A percentile compares a stretch with the other conserved stretches of the same genome.
phyloP scores from a whole-genome alignment of 2,113 vertebrate species.

The Neodontobutis hainanensis region DNA sequence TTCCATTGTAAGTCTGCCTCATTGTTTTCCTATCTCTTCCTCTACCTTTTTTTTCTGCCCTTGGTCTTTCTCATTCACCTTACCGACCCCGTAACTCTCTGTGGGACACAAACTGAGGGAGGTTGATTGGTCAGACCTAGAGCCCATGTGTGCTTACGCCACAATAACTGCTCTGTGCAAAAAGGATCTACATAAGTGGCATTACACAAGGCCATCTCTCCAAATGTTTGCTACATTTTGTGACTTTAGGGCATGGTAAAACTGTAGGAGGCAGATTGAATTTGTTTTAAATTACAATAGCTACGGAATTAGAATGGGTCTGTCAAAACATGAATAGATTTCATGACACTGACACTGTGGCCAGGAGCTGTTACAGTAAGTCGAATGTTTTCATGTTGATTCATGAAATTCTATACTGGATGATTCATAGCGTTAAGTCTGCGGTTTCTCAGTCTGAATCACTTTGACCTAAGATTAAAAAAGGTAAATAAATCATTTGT shows the following conservation, averaged over 20 bases:
- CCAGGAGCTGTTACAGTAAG: constrained; percentile 44
- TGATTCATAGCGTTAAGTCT: constrained; percentile 59
- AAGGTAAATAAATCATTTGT: constrained; percentile 21
- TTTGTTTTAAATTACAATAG: constrained; percentile 14
- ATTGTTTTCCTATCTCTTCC: constrained; percentile 67
- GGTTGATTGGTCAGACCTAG: constrained; percentile 2
- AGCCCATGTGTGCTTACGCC: constrained; percentile 7
- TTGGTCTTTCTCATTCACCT: constrained; percentile 51
- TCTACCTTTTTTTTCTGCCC: constrained; percentile 41
- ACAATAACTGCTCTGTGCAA: constrained; percentile 37
- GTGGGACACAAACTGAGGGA: constrained; percentile 17
- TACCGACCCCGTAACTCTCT: constrained; percentile 10
- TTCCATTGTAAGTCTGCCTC: constrained; percentile 59
- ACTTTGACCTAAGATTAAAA: constrained; percentile 36
- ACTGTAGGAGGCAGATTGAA: neutral
- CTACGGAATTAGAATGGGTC: constrained; percentile 13
- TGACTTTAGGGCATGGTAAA: constrained; percentile 20
- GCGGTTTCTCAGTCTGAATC: constrained; percentile 54
- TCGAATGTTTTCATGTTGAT: constrained; percentile 50
- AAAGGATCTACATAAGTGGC: constrained; percentile 29
- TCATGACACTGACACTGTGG: constrained; percentile 48
- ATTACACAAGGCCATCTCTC: constrained; percentile 1
- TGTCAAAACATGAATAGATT: constrained; percentile 25
- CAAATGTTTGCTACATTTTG: constrained; percentile 28
- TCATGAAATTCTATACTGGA: constrained; percentile 59